Evolutionary conservation across 1,140 invertebrate genomes (phyloP), one percentile per base, ranked within the genome.

Genomic region (Drosophila kepulauana): DNA sequence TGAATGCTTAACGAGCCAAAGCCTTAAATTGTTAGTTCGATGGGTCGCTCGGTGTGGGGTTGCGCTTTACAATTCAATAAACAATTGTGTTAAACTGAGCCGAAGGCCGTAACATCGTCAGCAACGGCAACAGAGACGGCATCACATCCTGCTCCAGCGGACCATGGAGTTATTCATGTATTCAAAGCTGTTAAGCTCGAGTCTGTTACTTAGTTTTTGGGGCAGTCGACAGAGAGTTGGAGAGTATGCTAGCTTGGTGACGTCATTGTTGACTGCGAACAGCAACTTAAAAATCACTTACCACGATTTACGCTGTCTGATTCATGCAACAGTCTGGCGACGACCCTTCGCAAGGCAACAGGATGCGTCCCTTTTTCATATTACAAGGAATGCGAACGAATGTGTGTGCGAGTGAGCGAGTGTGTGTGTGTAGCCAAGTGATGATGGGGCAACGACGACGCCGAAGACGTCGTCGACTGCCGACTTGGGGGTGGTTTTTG

Each of bases 211-310:
- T 74, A 66, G 56, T 75, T 78, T 70, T 48, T 38, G 11, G 11
- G 51, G 38, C 25, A 38, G 45, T 33, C 28, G n/a, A 45, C 33
- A 33, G 33, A 5, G 35, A 3, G 35, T 3, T 7, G 35, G 35
- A 10, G 35, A 38, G 7, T 10, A 10, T 38, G 30, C 30, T 5
- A 33, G 30, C 30, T 4, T 38, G 35, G 68, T 89, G 85, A 89
- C 85, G 85, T 89, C 85, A 89, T 65, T 88, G 79, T 75, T 74
- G 75, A 61, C 74, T 30, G 28, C 49, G 64, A 65, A 81, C 78
- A 84, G 79, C 63, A 81, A 88, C 81, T 89, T 90, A 89, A 89
- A 89, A 90, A 89, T 89, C 85, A 89, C 85, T 89, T 89, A 89
- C 86, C 78, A 89, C 86, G 85, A 86, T 80, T 90, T 72, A 73